These are phyloP conservation scores for Crypturellus undulatus DNA, from an alignment of 2,113 vertebrate species.

Conservation along the genomic window DNA sequence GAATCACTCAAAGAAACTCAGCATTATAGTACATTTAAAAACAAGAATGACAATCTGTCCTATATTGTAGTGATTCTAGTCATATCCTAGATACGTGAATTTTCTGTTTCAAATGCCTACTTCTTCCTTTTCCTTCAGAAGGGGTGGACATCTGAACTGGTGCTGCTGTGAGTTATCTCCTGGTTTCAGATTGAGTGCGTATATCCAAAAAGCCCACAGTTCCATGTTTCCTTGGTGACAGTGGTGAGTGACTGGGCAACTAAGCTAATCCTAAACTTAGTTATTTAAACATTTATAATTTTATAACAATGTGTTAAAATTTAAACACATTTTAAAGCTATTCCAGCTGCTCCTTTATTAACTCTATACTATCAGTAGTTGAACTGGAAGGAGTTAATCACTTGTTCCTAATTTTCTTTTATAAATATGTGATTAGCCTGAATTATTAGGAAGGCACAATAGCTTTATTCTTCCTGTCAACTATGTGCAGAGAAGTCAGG, in stretches of 20 bases:
- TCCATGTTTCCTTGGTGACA: constrained; percentile 48
- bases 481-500: constrained; percentile 81
- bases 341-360: constrained; percentile 28
- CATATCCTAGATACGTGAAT: background rate
- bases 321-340: constrained; percentile 47
- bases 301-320: constrained; percentile 38
- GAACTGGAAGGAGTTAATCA: constrained; percentile 38
- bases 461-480: constrained; percentile 86
- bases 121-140: background rate
- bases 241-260: background rate
- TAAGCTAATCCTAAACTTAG: constrained; percentile 21
- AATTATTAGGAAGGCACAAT: constrained; percentile 84
- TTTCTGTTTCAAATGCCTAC: background rate
- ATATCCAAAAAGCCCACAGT: background rate
- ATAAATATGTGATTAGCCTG: constrained; percentile 75
- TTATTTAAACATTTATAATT: constrained; percentile 61
- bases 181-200: background rate
- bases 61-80: background rate
- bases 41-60: background rate
- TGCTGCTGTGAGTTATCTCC: background rate
- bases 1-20: background rate
- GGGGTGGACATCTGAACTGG: background rate
- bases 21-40: background rate
- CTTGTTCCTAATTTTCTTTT: constrained; percentile 55
- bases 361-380: background rate